Percentiles rank a stretch among this genome's conserved stretches.
Evolutionary conservation across 1,140 invertebrate species (phyloP).

Genomic region (Yoshiicerus persimilis): DNA sequence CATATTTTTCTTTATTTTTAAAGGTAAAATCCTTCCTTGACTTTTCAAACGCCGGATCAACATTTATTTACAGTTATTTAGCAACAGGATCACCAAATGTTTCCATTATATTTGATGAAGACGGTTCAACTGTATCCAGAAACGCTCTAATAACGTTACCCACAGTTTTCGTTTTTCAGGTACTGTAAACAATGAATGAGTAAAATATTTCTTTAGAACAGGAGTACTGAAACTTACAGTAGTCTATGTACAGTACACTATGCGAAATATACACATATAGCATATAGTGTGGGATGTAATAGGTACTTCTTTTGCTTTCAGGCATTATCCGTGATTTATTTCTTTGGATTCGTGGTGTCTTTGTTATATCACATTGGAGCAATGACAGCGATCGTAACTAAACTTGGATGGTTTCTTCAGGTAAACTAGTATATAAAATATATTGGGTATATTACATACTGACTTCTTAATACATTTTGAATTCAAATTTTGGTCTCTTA

Average conservation of each 20-base stretch:
- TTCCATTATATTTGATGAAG: not conserved
- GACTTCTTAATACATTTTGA: too few relatives aligned
- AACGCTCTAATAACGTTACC: not conserved
- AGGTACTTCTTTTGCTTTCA: too few relatives aligned
- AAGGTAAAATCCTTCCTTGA: constrained; percentile 72
- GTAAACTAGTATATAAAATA: constrained; percentile 33
- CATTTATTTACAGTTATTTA: constrained; percentile 79
- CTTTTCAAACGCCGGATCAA: constrained; percentile 74
- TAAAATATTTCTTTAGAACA: too few relatives aligned
- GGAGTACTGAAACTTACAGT: not conserved
- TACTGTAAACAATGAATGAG: too few relatives aligned
- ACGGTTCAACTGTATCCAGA: too few relatives aligned
- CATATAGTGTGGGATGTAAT: too few relatives aligned
- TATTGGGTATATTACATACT: too few relatives aligned
- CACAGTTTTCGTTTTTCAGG: constrained; percentile 77
- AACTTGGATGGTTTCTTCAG: constrained; percentile 75
- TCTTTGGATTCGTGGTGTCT: constrained; percentile 84
- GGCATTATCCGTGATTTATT: constrained; percentile 84
- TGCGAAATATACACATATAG: too few relatives aligned
- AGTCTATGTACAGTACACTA: too few relatives aligned
- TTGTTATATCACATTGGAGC: constrained; percentile 83
- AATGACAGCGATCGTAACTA: constrained; percentile 84
- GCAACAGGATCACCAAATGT: constrained; percentile 2
- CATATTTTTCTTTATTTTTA: too few relatives aligned
- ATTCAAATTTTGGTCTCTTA: not conserved